These are phyloP conservation scores for Aphis craccivora DNA, from an alignment of 1,140 invertebrate species.

Conservation along the genomic window DNA sequence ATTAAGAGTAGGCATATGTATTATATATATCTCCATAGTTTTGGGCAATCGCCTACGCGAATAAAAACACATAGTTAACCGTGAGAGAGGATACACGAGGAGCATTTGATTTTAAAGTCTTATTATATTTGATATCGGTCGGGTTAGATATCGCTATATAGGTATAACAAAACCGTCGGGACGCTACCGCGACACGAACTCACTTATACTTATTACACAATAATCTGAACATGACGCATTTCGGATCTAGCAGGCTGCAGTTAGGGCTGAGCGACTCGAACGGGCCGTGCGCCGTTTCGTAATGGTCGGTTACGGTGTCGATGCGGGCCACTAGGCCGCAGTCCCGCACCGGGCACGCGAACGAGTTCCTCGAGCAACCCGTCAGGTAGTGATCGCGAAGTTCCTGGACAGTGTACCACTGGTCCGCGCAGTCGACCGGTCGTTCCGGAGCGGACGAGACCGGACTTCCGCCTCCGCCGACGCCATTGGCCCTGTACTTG, in stretches of 20 bases:
- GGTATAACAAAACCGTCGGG: too few relatives aligned
- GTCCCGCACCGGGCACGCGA: not conserved
- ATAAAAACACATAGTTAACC: too few relatives aligned
- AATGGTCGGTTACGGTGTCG: not conserved
- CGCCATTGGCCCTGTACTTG: not conserved
- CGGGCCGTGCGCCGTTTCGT: constrained; percentile 11
- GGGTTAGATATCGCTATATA: not conserved
- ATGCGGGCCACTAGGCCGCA: not conserved
- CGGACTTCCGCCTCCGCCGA: rapidly evolving
- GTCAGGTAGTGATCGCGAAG: constrained; percentile 3
- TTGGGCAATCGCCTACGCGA: too few relatives aligned
- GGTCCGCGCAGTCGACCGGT: not conserved
- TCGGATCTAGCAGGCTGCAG: rapidly evolving
- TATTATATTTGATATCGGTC: not conserved
- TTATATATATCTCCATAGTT: too few relatives aligned
- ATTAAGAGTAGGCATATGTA: too few relatives aligned
- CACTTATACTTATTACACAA: not conserved
- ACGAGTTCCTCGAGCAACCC: not conserved
- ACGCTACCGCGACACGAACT: not conserved
- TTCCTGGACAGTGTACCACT: not conserved
- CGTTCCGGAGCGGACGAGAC: too few relatives aligned
- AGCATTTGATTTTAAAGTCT: too few relatives aligned
- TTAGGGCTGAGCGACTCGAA: not conserved
- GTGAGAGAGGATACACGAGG: too few relatives aligned
- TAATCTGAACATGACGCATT: not conserved